Evolutionary conservation across 2,113 vertebrate genomes (phyloP).

Genomic region (Cercopithecus mona): DNA sequence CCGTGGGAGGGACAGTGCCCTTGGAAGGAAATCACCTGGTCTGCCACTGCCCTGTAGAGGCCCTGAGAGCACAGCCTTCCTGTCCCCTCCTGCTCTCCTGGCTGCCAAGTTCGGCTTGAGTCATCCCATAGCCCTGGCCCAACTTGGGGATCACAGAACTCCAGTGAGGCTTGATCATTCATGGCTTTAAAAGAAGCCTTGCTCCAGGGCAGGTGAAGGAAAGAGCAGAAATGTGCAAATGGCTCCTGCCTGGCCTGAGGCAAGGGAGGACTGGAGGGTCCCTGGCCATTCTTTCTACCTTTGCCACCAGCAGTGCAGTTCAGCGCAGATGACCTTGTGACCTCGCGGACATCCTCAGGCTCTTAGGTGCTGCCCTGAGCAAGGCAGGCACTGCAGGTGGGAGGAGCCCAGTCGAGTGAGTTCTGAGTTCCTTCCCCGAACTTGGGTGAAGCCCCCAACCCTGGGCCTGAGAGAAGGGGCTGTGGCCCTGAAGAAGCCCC

Average conservation of each 20-base stretch:
- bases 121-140: not conserved
- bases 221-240: not conserved
- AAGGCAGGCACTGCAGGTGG: not conserved
- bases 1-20: not conserved
- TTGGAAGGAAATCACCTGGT: not conserved
- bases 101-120: not conserved
- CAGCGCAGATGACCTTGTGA: fast-evolving
- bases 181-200: not conserved
- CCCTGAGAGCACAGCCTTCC: not conserved
- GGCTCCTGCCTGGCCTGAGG: not conserved
- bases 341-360: not conserved
- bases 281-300: not conserved
- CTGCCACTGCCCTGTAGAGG: not conserved
- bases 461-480: not conserved
- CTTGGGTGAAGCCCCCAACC: not conserved
- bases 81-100: not conserved
- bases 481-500: not conserved
- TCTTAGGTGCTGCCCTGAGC: not conserved
- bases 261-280: too few relatives aligned
- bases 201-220: not conserved
- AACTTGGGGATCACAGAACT: too few relatives aligned
- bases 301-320: not conserved
- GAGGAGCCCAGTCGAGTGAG: too few relatives aligned
- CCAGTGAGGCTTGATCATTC: not conserved
- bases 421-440: not conserved